Percentiles rank a stretch among this genome's conserved stretches.
Conservation (phyloP, 2,888 invertebrate genomes). For the Altica lythri region DNA sequence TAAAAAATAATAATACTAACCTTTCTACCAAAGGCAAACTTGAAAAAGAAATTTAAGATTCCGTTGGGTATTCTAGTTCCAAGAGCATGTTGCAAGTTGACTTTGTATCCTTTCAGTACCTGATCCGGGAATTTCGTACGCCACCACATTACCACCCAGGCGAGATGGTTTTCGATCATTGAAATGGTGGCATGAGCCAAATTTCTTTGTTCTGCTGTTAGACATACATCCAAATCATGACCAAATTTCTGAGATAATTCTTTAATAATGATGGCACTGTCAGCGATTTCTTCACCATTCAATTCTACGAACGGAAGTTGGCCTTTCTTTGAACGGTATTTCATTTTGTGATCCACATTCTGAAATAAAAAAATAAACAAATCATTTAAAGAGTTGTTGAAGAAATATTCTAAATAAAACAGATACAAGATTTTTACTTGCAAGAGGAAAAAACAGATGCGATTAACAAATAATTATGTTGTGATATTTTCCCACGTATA, state of each 20-base stretch:
- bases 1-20: slow-evolving; percentile 62
- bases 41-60: slow-evolving; percentile 88
- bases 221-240: slow-evolving; percentile 80
- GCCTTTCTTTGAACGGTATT: slow-evolving; percentile 92
- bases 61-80: slow-evolving; percentile 87
- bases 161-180: slow-evolving; percentile 93
- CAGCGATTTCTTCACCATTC: slow-evolving; percentile 93
- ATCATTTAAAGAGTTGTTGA: too few relatives aligned
- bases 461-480: too few relatives aligned
- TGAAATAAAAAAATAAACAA: slow-evolving; percentile 63
- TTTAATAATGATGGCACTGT: slow-evolving; percentile 88
- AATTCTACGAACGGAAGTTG: slow-evolving; percentile 93
- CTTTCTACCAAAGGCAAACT: slow-evolving; percentile 84
- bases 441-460: too few relatives aligned
- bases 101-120: slow-evolving; percentile 87
- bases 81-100: slow-evolving; percentile 86
- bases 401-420: too few relatives aligned
- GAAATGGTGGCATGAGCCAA: slow-evolving; percentile 90
- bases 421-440: too few relatives aligned
- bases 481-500: too few relatives aligned
- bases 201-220: slow-evolving; percentile 84
- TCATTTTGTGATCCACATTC: slow-evolving; percentile 95
- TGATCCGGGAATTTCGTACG: slow-evolving; percentile 89
- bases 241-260: slow-evolving; percentile 82
- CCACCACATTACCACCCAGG: slow-evolving; percentile 94